Evolutionary conservation across 2,113 vertebrate genomes (phyloP).

Genomic region (Tylochromis polylepis): DNA sequence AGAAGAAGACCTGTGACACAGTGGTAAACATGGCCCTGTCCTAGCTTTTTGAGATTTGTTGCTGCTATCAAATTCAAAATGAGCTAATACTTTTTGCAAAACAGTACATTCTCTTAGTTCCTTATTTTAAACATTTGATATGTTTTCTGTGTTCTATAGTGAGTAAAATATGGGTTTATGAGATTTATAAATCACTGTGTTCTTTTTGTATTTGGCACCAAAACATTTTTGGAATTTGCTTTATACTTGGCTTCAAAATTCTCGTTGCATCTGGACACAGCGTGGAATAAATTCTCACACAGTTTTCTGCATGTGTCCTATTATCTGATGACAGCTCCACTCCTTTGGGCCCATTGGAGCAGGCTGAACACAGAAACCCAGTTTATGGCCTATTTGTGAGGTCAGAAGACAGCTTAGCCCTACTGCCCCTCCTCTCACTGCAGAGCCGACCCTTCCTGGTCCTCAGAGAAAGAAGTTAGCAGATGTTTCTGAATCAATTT

Average conservation of each 20-base stretch:
- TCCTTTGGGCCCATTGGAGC: not conserved
- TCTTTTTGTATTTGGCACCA: not conserved
- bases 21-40: not conserved
- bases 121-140: not conserved
- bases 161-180: not conserved
- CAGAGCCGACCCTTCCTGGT: not conserved
- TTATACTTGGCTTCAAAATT: not conserved
- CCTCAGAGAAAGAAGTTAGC: slow-evolving; percentile 26
- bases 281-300: not conserved
- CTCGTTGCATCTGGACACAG: not conserved
- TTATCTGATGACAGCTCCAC: not conserved
- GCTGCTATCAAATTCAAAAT: not conserved
- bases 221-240: not conserved
- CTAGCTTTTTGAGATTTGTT: not conserved
- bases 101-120: not conserved
- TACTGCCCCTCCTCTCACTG: not conserved
- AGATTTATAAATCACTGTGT: not conserved
- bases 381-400: slow-evolving; percentile 17
- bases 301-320: not conserved
- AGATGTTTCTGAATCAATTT: slow-evolving; percentile 65
- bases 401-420: not conserved
- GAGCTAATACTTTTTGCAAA: not conserved
- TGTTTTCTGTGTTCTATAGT: not conserved
- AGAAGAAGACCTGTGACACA: not conserved
- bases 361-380: not conserved